These are phyloP conservation scores for Zaprionus vittiger DNA, from an alignment of 1,140 invertebrate genomes.

Conservation along the genomic window DNA sequence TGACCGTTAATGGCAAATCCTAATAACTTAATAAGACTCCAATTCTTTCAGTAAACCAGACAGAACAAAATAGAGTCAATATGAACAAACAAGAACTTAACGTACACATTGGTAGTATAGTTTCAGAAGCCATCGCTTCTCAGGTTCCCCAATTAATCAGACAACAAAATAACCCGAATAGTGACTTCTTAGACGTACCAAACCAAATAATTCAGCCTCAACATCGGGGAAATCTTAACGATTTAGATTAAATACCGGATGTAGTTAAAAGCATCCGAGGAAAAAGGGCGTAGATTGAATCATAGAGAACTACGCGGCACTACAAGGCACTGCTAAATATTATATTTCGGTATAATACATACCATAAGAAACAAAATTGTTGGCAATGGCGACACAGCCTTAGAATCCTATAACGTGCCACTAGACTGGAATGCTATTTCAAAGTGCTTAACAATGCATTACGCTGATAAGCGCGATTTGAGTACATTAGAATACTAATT, in stretches of 20 bases:
- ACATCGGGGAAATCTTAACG: slow-evolving; percentile 1
- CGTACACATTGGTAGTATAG: too few species aligned
- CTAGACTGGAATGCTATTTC: background rate
- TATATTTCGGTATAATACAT: too few species aligned
- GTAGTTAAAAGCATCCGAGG: slow-evolving; percentile 3
- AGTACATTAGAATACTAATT: background rate
- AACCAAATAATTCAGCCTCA: background rate
- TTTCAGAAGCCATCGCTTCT: slow-evolving; percentile 4
- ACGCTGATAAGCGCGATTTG: background rate
- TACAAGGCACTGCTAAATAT: too few species aligned
- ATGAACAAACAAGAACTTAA: too few species aligned
- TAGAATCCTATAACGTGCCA: background rate
- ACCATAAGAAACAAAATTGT: slow-evolving; percentile 6
- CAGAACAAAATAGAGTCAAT: too few species aligned
- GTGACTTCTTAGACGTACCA: background rate
- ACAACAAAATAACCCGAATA: background rate
- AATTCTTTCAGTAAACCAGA: too few species aligned
- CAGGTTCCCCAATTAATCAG: slow-evolving; percentile 1
- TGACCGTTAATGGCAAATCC: too few species aligned
- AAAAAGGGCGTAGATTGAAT: background rate
- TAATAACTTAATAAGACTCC: too few species aligned
- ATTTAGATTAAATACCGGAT: slow-evolving; percentile 5
- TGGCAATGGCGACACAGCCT: background rate
- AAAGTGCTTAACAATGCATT: background rate
- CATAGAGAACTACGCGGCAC: background rate